These are phyloP conservation scores for Scaptomyza parva DNA, from an alignment of 2,888 invertebrate species.

Conservation along the genomic window DNA sequence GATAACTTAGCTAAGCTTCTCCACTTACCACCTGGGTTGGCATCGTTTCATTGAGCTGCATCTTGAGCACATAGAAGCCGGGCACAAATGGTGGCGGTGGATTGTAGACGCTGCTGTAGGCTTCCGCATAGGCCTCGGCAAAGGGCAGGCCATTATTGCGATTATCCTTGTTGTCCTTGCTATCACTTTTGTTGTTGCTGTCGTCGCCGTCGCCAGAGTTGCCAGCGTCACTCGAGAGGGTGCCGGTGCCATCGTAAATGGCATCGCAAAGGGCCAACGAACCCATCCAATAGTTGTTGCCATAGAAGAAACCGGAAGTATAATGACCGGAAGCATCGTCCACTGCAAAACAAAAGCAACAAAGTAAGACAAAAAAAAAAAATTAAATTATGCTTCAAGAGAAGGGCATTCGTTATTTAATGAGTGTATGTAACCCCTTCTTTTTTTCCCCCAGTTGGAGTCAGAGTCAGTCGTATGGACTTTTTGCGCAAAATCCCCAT, in stretches of 20 bases:
- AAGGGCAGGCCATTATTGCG: slow-evolving; percentile 82
- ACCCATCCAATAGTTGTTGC: slow-evolving; percentile 93
- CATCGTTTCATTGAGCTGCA: slow-evolving; percentile 86
- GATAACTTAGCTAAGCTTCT: background rate
- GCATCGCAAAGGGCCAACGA: slow-evolving; percentile 90
- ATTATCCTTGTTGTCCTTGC: slow-evolving; percentile 20
- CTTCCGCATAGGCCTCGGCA: slow-evolving; percentile 76
- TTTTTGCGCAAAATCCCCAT: no score
- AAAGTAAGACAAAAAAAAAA: slow-evolving; percentile 2
- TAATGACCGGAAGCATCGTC: slow-evolving; percentile 91
- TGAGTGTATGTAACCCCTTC: background rate
- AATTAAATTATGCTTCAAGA: slow-evolving; percentile 23
- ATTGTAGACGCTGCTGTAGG: slow-evolving; percentile 78
- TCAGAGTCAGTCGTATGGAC: no score
- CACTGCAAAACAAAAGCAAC: slow-evolving; percentile 86
- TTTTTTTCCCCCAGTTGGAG: no score
- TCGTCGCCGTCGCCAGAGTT: slow-evolving; percentile 19
- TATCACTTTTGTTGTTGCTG: slow-evolving; percentile 12
- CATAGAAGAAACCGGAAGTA: slow-evolving; percentile 92
- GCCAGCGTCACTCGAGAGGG: slow-evolving; percentile 22
- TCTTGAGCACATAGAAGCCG: slow-evolving; percentile 88
- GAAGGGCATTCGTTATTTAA: slow-evolving; percentile 60
- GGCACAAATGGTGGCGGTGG: slow-evolving; percentile 88
- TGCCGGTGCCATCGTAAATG: slow-evolving; percentile 84
- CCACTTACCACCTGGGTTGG: slow-evolving; percentile 80